Evolutionary conservation across 2,113 vertebrate species (phyloP).

Genomic region (Salvelinus alpinus): DNA sequence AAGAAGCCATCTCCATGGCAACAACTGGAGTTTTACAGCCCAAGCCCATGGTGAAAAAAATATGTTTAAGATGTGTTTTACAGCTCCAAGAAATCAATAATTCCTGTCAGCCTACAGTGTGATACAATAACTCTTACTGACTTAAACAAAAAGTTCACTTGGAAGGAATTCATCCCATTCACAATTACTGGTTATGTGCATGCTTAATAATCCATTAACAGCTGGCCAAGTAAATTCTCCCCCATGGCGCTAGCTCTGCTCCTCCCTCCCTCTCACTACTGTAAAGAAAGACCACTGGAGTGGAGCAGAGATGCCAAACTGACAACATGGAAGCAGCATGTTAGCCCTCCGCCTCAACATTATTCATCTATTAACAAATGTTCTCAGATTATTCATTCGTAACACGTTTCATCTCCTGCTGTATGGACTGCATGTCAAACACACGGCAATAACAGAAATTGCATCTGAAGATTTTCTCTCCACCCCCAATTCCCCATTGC

Average conservation of each 20-base stretch:
- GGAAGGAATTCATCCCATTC: not conserved
- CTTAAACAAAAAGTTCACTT: not conserved
- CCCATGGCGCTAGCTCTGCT: not conserved
- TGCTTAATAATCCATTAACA: not conserved
- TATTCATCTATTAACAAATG: constrained; percentile 41
- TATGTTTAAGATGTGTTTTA: constrained; percentile 22
- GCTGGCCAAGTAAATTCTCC: not conserved
- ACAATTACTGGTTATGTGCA: too few species aligned
- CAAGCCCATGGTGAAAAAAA: constrained; percentile 1
- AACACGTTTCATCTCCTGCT: constrained; percentile 30
- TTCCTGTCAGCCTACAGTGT: not conserved
- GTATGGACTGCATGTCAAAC: not conserved
- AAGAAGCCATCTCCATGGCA: not conserved
- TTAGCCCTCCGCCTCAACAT: constrained; percentile 15
- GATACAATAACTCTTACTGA: too few species aligned
- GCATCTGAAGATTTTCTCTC: constrained; percentile 22
- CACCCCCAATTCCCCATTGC: not conserved
- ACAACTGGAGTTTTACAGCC: constrained; percentile 6
- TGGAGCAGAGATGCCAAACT: constrained; percentile 25
- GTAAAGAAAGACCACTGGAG: constrained; percentile 7
- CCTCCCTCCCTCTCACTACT: not conserved
- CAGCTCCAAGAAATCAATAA: constrained; percentile 9
- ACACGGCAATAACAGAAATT: constrained; percentile 27
- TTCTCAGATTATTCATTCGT: not conserved
- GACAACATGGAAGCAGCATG: constrained; percentile 5